phyloP scores from a whole-genome alignment of 2,113 vertebrate genomes.

The Seriola quinqueradiata region DNA sequence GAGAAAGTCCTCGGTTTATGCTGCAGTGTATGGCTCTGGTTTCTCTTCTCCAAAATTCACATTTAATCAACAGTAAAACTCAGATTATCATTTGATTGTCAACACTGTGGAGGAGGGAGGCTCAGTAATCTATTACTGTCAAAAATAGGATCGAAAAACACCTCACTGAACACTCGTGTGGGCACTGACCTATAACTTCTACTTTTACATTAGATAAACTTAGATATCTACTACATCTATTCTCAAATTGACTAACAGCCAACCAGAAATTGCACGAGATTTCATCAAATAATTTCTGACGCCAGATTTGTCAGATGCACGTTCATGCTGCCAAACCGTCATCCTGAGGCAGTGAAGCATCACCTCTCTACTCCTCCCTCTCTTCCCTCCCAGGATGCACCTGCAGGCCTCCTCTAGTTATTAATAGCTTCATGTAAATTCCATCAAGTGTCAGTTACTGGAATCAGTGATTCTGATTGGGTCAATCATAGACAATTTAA shows the following conservation, averaged over 20 bases:
- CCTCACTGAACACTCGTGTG: conserved; percentile 31
- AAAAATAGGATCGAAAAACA: conserved; percentile 65
- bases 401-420: conserved; percentile 32
- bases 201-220: too few species aligned
- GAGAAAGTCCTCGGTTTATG: conserved; percentile 22
- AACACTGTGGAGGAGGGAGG: conserved; percentile 26
- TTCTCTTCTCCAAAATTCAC: conserved; percentile 47
- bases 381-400: conserved; percentile 46
- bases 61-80: conserved; percentile 45
- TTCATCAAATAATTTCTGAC: too few species aligned
- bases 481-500: too few species aligned
- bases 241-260: too few species aligned
- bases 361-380: conserved; percentile 10
- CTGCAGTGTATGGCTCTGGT: conserved; percentile 35
- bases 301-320: too few species aligned
- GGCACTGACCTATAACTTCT: too few species aligned
- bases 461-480: background rate
- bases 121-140: conserved; percentile 74
- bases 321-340: too few species aligned
- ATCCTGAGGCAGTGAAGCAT: conserved; percentile 27
- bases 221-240: too few species aligned
- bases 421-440: conserved; percentile 48
- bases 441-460: background rate
- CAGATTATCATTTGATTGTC: conserved; percentile 15
- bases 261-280: too few species aligned